Percentiles rank a stretch among this genome's conserved stretches.
phyloP scores from a whole-genome alignment of 2,888 invertebrate genomes.

The Hoplodrina blanda region DNA sequence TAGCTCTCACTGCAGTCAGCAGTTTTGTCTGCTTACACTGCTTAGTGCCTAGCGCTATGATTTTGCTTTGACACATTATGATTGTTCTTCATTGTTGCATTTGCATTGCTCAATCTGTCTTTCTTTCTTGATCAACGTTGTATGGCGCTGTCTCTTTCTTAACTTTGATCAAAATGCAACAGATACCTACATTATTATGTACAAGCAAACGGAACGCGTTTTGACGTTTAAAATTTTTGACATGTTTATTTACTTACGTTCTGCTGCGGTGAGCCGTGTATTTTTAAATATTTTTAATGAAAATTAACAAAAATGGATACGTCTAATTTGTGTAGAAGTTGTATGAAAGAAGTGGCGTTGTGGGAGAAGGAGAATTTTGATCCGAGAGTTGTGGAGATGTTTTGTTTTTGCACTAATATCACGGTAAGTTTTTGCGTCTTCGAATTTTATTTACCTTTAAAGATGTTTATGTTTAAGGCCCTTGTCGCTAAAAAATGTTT shows the following conservation, averaged over 20 bases:
- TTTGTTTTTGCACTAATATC: constrained; percentile 83
- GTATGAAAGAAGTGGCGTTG: constrained; percentile 84
- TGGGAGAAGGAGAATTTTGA: constrained; percentile 80
- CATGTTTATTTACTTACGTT: constrained; percentile 40
- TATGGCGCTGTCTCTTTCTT: constrained; percentile 25
- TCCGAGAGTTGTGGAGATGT: constrained; percentile 78
- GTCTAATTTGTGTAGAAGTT: constrained; percentile 80
- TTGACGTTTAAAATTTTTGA: constrained; percentile 17
- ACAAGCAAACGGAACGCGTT: constrained; percentile 26
- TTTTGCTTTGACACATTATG: neutral
- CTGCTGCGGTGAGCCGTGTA: neutral
- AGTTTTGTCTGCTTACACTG: neutral
- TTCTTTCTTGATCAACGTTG: neutral
- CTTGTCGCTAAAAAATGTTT: neutral
- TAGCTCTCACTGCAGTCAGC: neutral
- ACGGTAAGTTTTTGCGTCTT: constrained; percentile 66
- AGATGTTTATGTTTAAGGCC: no score
- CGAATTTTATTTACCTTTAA: neutral
- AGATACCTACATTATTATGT: neutral
- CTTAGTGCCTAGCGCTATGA: neutral
- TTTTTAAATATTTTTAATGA: neutral
- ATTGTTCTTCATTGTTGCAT: neutral
- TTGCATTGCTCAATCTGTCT: neutral
- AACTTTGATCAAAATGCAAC: neutral
- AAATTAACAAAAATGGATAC: constrained; percentile 73